Evolutionary conservation across 2,888 invertebrate species (phyloP).

Genomic region (Vannuccia rotundouncinata): DNA sequence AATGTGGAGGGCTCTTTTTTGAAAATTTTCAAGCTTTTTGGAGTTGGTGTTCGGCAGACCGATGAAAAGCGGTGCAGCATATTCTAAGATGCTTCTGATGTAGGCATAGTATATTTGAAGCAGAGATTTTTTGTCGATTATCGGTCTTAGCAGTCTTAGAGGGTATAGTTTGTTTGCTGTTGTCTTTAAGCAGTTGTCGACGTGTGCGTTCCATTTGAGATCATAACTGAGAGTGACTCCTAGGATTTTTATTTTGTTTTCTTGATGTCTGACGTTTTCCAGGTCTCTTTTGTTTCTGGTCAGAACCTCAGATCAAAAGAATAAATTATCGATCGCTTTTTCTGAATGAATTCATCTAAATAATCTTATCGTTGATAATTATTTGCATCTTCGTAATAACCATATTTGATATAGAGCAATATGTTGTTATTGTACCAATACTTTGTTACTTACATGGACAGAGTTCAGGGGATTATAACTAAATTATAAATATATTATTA

Average conservation of each 20-base stretch:
- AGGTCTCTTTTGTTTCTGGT: neutral
- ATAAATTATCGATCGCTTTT: too few species aligned
- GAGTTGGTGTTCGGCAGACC: neutral
- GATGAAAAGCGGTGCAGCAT: neutral
- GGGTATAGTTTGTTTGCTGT: neutral
- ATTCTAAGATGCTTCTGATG: neutral
- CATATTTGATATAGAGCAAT: too few species aligned
- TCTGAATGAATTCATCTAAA: too few species aligned
- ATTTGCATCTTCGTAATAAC: too few species aligned
- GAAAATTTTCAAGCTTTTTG: neutral
- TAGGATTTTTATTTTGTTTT: neutral
- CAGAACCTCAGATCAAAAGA: too few species aligned
- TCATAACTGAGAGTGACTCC: neutral
- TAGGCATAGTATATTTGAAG: neutral
- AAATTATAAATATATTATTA: too few species aligned
- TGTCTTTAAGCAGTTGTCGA: neutral
- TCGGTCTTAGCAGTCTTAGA: neutral
- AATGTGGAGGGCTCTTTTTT: neutral
- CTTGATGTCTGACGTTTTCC: neutral
- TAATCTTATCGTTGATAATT: too few species aligned
- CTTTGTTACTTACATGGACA: too few species aligned
- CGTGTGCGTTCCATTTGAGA: neutral
- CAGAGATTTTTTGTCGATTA: neutral
- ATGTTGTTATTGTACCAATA: too few species aligned
- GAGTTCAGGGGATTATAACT: too few species aligned